Conservation (phyloP, 2,113 vertebrate genomes). For the Burhinus bistriatus region DNA sequence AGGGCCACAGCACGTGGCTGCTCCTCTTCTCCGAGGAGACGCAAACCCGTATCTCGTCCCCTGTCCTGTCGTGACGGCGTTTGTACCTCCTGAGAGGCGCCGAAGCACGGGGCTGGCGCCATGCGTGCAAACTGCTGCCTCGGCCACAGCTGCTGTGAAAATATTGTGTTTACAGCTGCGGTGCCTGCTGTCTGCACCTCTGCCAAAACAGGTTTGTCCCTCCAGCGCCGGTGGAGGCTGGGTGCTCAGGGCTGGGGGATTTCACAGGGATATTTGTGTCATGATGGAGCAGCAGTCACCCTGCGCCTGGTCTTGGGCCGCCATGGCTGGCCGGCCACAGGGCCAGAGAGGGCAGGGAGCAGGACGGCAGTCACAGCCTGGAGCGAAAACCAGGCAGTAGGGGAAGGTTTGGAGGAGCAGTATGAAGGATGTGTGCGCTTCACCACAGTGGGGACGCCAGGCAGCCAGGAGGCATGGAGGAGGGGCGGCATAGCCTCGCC, state of each 20-base stretch:
- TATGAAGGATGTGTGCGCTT: not conserved
- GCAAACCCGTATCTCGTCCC: rapidly evolving
- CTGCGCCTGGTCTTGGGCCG: not conserved
- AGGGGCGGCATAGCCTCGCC: not conserved
- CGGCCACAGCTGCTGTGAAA: not conserved
- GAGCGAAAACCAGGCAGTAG: not conserved
- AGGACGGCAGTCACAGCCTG: rapidly evolving
- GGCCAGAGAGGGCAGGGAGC: not conserved
- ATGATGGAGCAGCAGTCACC: not conserved
- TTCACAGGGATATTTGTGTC: rapidly evolving
- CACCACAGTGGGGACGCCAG: rapidly evolving
- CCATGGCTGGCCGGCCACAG: not conserved
- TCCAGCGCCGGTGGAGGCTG: rapidly evolving
- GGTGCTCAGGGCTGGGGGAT: not conserved
- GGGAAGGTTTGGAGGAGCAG: not conserved
- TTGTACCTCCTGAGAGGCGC: not conserved
- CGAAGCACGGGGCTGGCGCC: not conserved
- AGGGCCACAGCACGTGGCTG: not conserved
- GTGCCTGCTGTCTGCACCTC: not conserved
- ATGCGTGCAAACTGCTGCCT: not conserved
- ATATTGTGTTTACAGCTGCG: rapidly evolving
- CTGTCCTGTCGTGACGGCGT: rapidly evolving
- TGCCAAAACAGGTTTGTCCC: not conserved
- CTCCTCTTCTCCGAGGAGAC: not conserved
- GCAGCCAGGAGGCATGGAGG: rapidly evolving